Evolutionary conservation across 2,113 vertebrate genomes (phyloP).

Genomic region (Petrocephalus microphthalmus): DNA sequence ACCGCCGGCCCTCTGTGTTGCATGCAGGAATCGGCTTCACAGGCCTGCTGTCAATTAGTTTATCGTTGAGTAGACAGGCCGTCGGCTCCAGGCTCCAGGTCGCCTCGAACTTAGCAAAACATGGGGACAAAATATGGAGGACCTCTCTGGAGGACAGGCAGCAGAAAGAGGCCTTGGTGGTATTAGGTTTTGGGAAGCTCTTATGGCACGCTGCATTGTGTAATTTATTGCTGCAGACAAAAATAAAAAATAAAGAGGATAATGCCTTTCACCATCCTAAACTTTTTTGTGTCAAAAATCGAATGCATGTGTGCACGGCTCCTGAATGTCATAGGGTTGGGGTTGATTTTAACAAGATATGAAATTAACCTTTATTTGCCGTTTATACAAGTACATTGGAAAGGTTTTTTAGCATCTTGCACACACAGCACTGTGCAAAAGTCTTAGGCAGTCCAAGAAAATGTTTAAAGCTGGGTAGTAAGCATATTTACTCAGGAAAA

Average conservation of each 20-base stretch:
- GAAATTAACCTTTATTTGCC: too few species aligned
- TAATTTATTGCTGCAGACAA: neutral
- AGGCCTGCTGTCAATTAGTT: slow-evolving; percentile 68
- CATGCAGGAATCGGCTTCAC: slow-evolving; percentile 62
- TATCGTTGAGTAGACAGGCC: slow-evolving; percentile 63
- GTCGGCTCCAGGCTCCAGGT: slow-evolving; percentile 47
- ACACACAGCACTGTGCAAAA: neutral
- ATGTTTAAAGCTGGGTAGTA: too few species aligned
- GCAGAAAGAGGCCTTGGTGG: neutral
- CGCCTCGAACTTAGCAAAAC: slow-evolving; percentile 49
- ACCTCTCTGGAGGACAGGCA: slow-evolving; percentile 37
- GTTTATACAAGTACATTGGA: neutral
- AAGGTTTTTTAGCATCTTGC: neutral
- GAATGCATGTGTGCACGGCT: too few species aligned
- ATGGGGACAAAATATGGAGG: slow-evolving; percentile 28
- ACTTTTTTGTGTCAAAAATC: too few species aligned
- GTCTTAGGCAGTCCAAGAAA: too few species aligned
- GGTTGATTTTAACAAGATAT: too few species aligned
- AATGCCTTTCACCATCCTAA: too few species aligned
- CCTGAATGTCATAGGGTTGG: too few species aligned
- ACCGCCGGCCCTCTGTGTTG: slow-evolving; percentile 48
- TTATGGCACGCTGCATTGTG: neutral
- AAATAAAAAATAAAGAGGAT: neutral
- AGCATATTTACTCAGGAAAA: too few species aligned
- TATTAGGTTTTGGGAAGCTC: neutral